Evolutionary conservation across 2,888 invertebrate genomes (phyloP).

Genomic region (Halictus ligatus): DNA sequence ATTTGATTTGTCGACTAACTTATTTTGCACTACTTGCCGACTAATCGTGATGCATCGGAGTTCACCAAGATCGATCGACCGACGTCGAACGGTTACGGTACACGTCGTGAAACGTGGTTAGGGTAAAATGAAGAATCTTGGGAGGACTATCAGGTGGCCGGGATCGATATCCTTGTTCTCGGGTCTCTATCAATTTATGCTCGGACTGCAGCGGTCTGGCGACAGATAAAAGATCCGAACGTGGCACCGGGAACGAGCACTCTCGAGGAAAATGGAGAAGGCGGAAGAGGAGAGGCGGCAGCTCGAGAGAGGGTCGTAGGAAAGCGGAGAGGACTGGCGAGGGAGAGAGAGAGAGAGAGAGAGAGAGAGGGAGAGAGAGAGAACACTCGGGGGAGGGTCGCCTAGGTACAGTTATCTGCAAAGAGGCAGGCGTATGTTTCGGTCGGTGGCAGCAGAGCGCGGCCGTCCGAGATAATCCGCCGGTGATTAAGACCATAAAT

Average conservation of each 20-base stretch:
- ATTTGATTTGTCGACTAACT: background rate
- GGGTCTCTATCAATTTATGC: background rate
- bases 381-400: conserved; percentile 36
- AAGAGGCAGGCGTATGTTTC: conserved; percentile 83
- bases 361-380: conserved; percentile 25
- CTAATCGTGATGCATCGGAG: too few relatives aligned
- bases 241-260: conserved; percentile 14
- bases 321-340: conserved; percentile 17
- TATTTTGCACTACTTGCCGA: background rate
- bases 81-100: too few relatives aligned
- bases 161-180: background rate
- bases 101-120: too few relatives aligned
- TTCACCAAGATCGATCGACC: too few relatives aligned
- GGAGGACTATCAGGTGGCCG: background rate
- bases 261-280: conserved; percentile 12
- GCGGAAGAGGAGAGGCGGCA: conserved; percentile 8
- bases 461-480: conserved; percentile 86
- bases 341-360: conserved; percentile 12
- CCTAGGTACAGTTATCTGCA: conserved; percentile 82
- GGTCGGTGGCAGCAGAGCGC: conserved; percentile 80
- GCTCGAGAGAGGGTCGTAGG: background rate
- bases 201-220: background rate
- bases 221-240: conserved; percentile 31
- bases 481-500: conserved; percentile 89
- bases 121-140: background rate